Conservation (phyloP, 2,113 vertebrate genomes). For the Trematocara marginatum region DNA sequence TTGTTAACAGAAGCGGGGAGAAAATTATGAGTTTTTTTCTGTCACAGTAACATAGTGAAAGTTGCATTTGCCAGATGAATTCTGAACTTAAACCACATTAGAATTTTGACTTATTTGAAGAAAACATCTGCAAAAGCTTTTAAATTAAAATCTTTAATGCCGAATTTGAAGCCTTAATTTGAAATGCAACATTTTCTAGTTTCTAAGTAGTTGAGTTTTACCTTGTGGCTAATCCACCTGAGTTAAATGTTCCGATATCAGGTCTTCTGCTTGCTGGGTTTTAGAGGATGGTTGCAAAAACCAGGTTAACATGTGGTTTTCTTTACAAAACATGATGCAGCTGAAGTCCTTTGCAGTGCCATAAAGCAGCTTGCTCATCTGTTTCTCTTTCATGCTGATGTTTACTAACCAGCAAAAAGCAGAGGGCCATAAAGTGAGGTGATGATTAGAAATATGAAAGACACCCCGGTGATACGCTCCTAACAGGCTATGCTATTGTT, state of each 20-base stretch:
- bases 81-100: neutral
- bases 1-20: neutral
- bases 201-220: neutral
- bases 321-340: neutral
- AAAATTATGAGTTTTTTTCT: neutral
- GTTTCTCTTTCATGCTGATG: neutral
- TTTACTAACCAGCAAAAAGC: neutral
- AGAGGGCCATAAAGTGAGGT: neutral
- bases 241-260: neutral
- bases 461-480: neutral
- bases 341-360: neutral
- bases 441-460: neutral
- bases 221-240: neutral
- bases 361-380: neutral
- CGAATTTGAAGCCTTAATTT: neutral
- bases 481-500: slow-evolving; percentile 3
- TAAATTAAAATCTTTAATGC: neutral
- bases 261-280: neutral
- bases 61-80: neutral
- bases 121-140: neutral
- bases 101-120: neutral
- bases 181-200: neutral
- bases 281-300: neutral
- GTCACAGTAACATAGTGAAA: neutral
- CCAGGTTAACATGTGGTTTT: slow-evolving; percentile 3